Conservation (phyloP, 2,888 invertebrate genomes). For the Ophion ventricosus region DNA sequence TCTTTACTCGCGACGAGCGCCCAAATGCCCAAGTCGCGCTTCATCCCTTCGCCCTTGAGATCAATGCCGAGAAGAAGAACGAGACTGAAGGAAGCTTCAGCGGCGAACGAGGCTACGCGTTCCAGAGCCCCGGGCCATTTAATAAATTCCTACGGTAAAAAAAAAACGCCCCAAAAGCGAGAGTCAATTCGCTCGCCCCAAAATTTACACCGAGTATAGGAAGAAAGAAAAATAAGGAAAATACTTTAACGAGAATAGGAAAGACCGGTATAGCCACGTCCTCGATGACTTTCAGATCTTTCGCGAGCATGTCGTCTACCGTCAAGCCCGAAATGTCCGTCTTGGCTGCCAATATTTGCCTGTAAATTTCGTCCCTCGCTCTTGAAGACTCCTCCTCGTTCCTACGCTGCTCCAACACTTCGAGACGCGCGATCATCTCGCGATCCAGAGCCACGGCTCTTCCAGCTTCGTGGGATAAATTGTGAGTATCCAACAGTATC, state of each 20-base stretch:
- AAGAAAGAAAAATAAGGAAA: no score
- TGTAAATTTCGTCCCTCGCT: constrained; percentile 80
- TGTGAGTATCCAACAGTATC: constrained; percentile 92
- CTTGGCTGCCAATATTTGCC: constrained; percentile 86
- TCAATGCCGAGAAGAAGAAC: constrained; percentile 88
- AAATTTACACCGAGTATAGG: constrained; percentile 50
- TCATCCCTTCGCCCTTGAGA: constrained; percentile 83
- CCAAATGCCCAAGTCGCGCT: constrained; percentile 86
- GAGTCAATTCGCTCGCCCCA: neutral
- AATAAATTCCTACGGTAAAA: constrained; percentile 84
- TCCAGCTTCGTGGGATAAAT: constrained; percentile 88
- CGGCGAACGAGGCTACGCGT: constrained; percentile 85
- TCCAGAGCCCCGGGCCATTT: constrained; percentile 83
- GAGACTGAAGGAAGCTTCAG: constrained; percentile 81
- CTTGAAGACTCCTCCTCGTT: neutral
- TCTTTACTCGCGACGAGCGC: constrained; percentile 46
- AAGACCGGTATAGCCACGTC: constrained; percentile 86
- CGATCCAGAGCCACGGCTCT: constrained; percentile 88
- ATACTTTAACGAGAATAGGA: constrained; percentile 87
- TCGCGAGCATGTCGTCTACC: constrained; percentile 88
- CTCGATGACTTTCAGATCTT: constrained; percentile 89
- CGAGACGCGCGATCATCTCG: constrained; percentile 85
- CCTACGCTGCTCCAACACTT: neutral
- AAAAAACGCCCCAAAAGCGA: neutral
- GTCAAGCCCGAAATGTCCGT: constrained; percentile 88